phyloP scores from a whole-genome alignment of 2,113 vertebrate genomes.

The Alectura lathami region DNA sequence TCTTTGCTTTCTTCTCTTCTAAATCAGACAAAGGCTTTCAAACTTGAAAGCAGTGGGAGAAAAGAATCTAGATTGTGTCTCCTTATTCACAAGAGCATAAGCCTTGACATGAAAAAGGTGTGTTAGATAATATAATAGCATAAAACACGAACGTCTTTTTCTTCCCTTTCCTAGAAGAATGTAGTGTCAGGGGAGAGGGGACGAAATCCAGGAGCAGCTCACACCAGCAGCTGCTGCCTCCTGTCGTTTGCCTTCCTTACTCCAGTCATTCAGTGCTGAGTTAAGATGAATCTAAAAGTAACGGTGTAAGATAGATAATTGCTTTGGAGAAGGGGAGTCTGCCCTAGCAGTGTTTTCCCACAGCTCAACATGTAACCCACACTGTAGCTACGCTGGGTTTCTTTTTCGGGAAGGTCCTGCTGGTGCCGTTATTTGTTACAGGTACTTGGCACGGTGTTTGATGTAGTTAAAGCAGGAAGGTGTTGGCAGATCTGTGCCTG shows the following conservation, averaged over 20 bases:
- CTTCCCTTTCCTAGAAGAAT: not conserved
- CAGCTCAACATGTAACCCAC: not conserved
- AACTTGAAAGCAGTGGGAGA: not conserved
- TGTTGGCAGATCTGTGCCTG: not conserved
- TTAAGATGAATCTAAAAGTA: no score
- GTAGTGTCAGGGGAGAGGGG: not conserved
- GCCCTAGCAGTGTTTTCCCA: not conserved
- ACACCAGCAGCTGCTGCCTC: not conserved
- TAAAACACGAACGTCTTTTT: not conserved
- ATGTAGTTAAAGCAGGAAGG: not conserved
- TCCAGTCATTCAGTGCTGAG: not conserved
- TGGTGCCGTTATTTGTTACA: not conserved
- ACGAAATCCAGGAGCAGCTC: not conserved
- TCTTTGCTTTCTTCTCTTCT: not conserved
- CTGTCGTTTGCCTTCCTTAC: not conserved
- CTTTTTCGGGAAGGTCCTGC: not conserved
- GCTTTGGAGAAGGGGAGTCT: accelerated
- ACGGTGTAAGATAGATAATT: not conserved
- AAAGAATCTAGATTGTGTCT: not conserved
- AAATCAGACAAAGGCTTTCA: not conserved
- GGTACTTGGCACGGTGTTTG: not conserved
- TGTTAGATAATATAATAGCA: not conserved
- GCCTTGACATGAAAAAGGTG: not conserved
- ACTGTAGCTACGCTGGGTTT: accelerated
- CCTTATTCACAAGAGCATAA: not conserved